A percentile compares a stretch with the other conserved stretches of the same genome.
These are phyloP conservation scores for Bubo blakistoni DNA, from an alignment of 2,113 vertebrate species.

Conservation along the genomic window DNA sequence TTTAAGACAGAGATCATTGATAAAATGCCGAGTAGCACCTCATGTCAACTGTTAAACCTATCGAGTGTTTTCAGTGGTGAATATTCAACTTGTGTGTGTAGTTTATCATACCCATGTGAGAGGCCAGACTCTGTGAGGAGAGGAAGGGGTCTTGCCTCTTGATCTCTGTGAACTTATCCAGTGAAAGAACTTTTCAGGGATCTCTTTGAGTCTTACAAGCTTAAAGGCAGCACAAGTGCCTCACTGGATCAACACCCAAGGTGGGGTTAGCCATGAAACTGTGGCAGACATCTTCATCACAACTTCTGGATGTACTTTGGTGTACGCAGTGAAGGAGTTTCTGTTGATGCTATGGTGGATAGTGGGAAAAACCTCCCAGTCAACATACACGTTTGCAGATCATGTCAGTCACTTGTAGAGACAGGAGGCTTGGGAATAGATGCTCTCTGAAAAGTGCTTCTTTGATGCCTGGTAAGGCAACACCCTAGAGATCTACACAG, in stretches of 20 bases:
- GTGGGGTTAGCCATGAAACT: neutral
- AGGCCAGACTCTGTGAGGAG: neutral
- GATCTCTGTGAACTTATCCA: neutral
- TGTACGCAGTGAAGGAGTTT: neutral
- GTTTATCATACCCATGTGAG: neutral
- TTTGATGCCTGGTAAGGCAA: neutral
- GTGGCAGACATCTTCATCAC: neutral
- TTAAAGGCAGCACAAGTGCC: neutral
- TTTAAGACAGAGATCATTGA: neutral
- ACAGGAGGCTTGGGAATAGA: neutral
- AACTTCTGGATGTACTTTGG: neutral
- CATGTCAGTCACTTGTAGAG: fast-evolving
- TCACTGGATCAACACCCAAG: neutral
- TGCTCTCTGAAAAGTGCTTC: neutral
- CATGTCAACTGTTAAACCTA: neutral
- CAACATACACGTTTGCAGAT: neutral
- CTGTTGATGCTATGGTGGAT: neutral
- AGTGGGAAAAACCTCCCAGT: neutral
- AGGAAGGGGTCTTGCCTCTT: neutral
- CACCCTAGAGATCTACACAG: neutral
- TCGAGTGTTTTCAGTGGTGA: neutral
- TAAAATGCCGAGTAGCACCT: neutral
- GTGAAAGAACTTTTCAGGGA: neutral
- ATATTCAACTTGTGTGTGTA: neutral
- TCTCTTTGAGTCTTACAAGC: neutral